A percentile compares a stretch with the other conserved stretches of the same genome.
Conservation (phyloP, 2,888 invertebrate species). For the Timandra comae region DNA sequence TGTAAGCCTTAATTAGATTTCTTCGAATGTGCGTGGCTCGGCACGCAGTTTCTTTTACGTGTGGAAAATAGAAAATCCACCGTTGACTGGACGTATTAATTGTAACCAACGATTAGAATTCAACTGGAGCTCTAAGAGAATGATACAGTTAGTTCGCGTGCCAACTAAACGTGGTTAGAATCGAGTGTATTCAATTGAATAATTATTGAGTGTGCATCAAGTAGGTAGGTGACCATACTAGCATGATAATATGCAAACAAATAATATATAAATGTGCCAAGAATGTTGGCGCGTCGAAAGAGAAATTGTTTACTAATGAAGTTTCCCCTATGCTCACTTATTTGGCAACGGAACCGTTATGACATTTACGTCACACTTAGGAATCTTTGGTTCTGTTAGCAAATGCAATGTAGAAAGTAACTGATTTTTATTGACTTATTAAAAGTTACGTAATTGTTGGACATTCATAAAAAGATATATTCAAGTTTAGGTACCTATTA, state of each 20-base stretch:
- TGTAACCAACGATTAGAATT: slow-evolving; percentile 69
- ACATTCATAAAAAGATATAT: too few relatives aligned
- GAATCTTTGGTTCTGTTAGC: slow-evolving; percentile 9
- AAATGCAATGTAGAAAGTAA: slow-evolving; percentile 18
- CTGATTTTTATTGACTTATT: slow-evolving; percentile 5
- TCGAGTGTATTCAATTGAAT: slow-evolving; percentile 50
- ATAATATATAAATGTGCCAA: slow-evolving; percentile 36
- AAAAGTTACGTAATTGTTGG: too few relatives aligned
- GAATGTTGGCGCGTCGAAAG: slow-evolving; percentile 38
- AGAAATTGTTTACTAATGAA: slow-evolving; percentile 50
- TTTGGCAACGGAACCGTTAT: slow-evolving; percentile 16
- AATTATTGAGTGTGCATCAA: slow-evolving; percentile 30
- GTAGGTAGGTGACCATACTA: slow-evolving; percentile 24
- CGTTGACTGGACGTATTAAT: slow-evolving; percentile 73
- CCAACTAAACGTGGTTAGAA: slow-evolving; percentile 58
- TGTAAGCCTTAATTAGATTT: slow-evolving; percentile 59
- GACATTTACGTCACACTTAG: slow-evolving; percentile 19
- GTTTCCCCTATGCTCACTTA: slow-evolving; percentile 31
- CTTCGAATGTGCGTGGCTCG: slow-evolving; percentile 52
- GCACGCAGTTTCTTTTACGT: slow-evolving; percentile 74
- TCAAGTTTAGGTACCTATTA: too few relatives aligned
- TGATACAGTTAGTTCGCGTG: slow-evolving; percentile 73
- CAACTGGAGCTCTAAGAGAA: slow-evolving; percentile 53
- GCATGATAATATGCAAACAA: slow-evolving; percentile 44
- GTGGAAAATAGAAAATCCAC: slow-evolving; percentile 76